phyloP scores from a whole-genome alignment of 2,797 vertebrate species.

The Poeciliopsis presidionis region DNA sequence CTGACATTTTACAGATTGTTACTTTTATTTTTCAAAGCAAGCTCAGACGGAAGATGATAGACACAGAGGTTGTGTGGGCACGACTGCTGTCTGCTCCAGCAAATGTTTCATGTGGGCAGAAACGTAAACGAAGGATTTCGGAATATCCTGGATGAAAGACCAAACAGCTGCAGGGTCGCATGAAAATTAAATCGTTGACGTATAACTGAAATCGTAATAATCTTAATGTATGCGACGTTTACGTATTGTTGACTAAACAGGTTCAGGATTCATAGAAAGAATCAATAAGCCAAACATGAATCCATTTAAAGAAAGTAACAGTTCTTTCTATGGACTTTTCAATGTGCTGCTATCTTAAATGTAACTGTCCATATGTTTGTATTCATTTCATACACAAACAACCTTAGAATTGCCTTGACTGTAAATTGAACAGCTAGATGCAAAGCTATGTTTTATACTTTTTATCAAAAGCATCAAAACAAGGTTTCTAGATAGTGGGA shows the following conservation, averaged over 20 bases:
- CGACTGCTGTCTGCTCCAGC: conserved; percentile 38
- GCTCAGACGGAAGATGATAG: conserved; percentile 28
- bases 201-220: not conserved
- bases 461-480: not conserved
- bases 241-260: not conserved
- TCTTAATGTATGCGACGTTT: not conserved
- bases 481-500: conserved; percentile 3
- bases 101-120: conserved; percentile 38
- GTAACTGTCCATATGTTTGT: not conserved
- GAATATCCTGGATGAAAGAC: not conserved
- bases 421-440: not conserved
- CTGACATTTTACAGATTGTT: conserved; percentile 59
- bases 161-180: not conserved
- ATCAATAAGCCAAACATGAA: not conserved
- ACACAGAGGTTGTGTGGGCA: conserved; percentile 57
- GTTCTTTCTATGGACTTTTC: not conserved
- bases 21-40: conserved; percentile 46
- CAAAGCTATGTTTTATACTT: conserved; percentile 5
- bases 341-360: not conserved
- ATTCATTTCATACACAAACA: not conserved
- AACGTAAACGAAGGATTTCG: conserved; percentile 8
- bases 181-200: not conserved
- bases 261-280: not conserved
- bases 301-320: not conserved
- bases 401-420: conserved; percentile 1